Conservation (phyloP, 1,140 invertebrate genomes). For the Elymnias hypermnestra region DNA sequence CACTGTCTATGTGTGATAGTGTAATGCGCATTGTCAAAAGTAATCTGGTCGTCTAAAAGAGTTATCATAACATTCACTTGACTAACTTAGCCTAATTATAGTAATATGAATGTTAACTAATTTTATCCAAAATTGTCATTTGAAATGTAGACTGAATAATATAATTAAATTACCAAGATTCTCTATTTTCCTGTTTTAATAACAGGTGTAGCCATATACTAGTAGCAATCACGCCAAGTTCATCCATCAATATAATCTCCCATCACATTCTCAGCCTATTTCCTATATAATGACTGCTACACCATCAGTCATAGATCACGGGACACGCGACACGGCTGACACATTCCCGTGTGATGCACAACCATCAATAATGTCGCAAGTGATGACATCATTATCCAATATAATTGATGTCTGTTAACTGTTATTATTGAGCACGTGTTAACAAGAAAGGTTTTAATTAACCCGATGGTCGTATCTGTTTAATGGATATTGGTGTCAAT, state of each 20-base stretch:
- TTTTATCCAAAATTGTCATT: no score
- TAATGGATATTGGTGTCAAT: no score
- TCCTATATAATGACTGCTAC: slow-evolving; percentile 12
- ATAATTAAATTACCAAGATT: no score
- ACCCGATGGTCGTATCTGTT: no score
- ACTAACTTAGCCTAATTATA: no score
- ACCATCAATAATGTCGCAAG: slow-evolving; percentile 14
- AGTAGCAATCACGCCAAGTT: background rate
- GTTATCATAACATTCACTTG: no score
- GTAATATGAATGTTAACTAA: no score
- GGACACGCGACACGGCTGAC: slow-evolving; percentile 19
- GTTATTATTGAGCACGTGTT: background rate
- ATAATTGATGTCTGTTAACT: slow-evolving; percentile 4
- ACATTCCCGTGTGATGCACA: slow-evolving; percentile 21
- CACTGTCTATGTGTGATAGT: no score
- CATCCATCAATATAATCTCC: background rate
- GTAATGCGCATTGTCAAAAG: no score
- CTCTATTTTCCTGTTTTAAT: no score
- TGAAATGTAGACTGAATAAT: no score
- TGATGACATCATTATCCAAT: slow-evolving; percentile 16
- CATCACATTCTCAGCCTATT: background rate
- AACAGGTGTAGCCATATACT: slow-evolving; percentile 1
- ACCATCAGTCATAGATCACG: slow-evolving; percentile 31
- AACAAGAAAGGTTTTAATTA: background rate
- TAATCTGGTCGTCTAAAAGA: no score